Base-by-base conservation (phyloP, 2,113 vertebrate genomes). In the Erythrocercus mccallii region DNA sequence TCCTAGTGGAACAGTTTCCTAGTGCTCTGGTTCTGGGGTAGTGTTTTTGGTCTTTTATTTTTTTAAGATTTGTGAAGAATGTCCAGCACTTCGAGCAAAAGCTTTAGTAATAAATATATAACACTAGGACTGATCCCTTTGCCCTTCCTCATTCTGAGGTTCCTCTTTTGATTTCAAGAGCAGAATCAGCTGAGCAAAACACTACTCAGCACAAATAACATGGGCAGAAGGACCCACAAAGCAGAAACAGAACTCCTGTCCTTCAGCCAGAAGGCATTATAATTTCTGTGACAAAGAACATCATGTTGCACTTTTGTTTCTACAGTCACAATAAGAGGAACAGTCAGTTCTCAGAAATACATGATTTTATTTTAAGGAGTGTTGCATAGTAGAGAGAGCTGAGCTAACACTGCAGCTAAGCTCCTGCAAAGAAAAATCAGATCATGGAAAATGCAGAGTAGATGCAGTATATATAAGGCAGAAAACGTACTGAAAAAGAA, bases 181-280 rank as follows among this genome's bases (percentile, higher is more conserved):
- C 33, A 86, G 81, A 88, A 80, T 73, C 48, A 88, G 88, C 71
- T 15, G 13, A 92, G 64, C 79, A 94, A 94, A 66, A 91, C 24
- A 22, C 58, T 83, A 85, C 85, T 95, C 90, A 92, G 85, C 71
- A 80, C 28, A 92, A 92, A 74, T 40, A 68, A 62, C 45, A 58
- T 30, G 90, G 81, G 54, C 66, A 94, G 85, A 61, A 96, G 87
- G 90, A 96, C 90, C 83, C 44, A 82, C 30, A 79, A 92, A 97
- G 94, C 88, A 94, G 83, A 97, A 97, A 97, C 87, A 97, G 95
- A 97, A 91, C 76, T 96, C 48, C 74, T 73, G 9, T 95, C 66
- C 81, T 95, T 85, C 64, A 74, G 62, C 72, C 73, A 94, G 82
- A 83, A 94, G 21, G 51, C 68, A 83, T 88, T 86, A 60, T 80